These are phyloP conservation scores for Aurelia aurita DNA, from an alignment of 30 jellyfish, hydroid and myxozoan species.

Conservation along the genomic window DNA sequence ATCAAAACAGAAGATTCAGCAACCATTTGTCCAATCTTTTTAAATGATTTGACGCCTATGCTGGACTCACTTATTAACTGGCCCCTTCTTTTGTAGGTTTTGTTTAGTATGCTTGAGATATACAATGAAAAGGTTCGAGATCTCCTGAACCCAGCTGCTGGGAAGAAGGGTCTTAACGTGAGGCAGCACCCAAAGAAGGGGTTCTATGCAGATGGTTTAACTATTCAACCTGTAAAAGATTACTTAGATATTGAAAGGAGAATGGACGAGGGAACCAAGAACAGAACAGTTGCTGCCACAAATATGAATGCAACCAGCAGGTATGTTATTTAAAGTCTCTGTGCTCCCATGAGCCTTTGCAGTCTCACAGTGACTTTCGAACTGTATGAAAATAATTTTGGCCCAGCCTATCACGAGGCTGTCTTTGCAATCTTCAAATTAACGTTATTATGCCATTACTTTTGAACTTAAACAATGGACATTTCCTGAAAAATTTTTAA, in stretches of 20 bases:
- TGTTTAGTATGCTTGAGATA: constrained; percentile 91
- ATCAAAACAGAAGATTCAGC: no score
- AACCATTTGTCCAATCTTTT: no score
- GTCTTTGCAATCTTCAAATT: no score
- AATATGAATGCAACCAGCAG: constrained; percentile 98
- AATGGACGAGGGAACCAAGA: constrained; percentile 91
- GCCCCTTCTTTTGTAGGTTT: constrained; percentile 52
- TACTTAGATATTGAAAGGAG: constrained; percentile 75
- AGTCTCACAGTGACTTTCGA: no score
- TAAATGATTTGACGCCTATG: no score
- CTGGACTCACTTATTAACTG: no score
- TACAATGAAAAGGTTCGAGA: constrained; percentile 90
- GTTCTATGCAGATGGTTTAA: constrained; percentile 84
- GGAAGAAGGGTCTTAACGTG: constrained; percentile 69
- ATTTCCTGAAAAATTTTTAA: no score
- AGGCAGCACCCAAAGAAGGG: constrained; percentile 91
- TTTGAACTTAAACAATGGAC: no score
- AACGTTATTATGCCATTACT: no score
- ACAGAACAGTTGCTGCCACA: constrained; percentile 88
- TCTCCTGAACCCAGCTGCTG: constrained; percentile 74
- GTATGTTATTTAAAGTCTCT: constrained; percentile 24
- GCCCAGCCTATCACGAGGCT: no score
- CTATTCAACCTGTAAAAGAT: constrained; percentile 75
- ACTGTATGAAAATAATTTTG: no score
- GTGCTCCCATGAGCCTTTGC: no score